Percentiles rank a stretch among this genome's conserved stretches.
Conservation (phyloP, 2,888 invertebrate species). For the Pristionchus fissidentatus region DNA sequence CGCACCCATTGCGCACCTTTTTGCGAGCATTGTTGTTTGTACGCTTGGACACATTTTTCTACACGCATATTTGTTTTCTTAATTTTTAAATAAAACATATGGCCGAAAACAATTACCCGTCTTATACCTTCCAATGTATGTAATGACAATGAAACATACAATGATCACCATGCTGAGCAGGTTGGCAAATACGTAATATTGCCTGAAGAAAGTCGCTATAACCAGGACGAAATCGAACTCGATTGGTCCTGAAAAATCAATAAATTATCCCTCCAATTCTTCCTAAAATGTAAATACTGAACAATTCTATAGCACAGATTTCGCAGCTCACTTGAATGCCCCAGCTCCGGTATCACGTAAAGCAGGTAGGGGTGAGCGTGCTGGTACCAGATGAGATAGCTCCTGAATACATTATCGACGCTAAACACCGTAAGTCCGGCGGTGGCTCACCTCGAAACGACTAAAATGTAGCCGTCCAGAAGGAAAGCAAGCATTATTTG, state of each 20-base stretch:
- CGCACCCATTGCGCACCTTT: too few species aligned
- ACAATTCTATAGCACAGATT: not conserved
- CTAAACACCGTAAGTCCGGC: not conserved
- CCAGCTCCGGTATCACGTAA: not conserved
- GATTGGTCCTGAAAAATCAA: not conserved
- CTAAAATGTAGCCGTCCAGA: not conserved
- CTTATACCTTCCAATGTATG: too few species aligned
- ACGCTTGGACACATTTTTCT: too few species aligned
- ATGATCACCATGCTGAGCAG: conserved; percentile 13
- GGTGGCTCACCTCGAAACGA: not conserved
- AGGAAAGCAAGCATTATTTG: not conserved
- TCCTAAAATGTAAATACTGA: not conserved
- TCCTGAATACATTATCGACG: not conserved
- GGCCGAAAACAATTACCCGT: too few species aligned
- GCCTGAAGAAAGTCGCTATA: not conserved
- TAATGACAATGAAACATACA: not conserved
- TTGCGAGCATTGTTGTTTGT: too few species aligned
- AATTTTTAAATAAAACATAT: too few species aligned
- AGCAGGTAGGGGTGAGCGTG: not conserved
- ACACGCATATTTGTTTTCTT: too few species aligned
- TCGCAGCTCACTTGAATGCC: not conserved
- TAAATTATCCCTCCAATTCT: not conserved
- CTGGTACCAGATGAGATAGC: not conserved
- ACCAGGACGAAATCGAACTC: not conserved
- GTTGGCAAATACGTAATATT: not conserved